Evolutionary conservation across 1,140 invertebrate species (phyloP), one percentile per base, ranked within the genome.

Genomic region (Cotesia typhae): DNA sequence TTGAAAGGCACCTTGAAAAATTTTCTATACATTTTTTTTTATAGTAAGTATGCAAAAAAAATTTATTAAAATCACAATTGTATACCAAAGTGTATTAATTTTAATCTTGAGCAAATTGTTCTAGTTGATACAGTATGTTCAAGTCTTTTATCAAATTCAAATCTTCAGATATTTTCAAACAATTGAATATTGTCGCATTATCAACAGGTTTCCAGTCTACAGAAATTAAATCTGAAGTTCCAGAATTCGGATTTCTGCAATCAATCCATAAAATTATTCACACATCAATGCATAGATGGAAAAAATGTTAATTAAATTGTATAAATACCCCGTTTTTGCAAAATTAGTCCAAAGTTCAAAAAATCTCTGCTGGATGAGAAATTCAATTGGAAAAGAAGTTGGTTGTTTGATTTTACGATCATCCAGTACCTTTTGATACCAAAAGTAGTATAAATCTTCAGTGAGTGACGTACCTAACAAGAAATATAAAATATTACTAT

Each of bases 281-380:
- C 2, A 28, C 3, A 28, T 28, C 28, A 28, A 28, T 28, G 28
- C 6, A 47, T 47, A 9, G 41, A 47, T 9, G 10, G 9, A 2
- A 47, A 47, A 47, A 47, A 7, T 47, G 10, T 2, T 41, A 28
- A 60, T 12, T 59, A 12, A 14, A 17, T 5, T 59, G 9, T 28
- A 28, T 28, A 28, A 28, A 60, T 76, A 79, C 81, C 82, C 83
- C 64, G 78, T 78, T 75, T 81, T 85, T 1, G 84, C 83, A 78
- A 87, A 87, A 72, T 84, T 83, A 0, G 80, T 82, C 84, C 83
- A 86, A 60, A 84, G 72, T 77, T 80, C 76, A 1, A 78, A 79
- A 17, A 88, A 77, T 47, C 75, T 75, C 52, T 82, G 64, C 4
- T 74, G 74, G 3, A 82, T 55, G 64, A 66, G 76, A n/a, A 70